Percentiles rank a stretch among this genome's conserved stretches.
Conservation (phyloP, 2,797 vertebrate genomes). For the Danio albolineatus region DNA sequence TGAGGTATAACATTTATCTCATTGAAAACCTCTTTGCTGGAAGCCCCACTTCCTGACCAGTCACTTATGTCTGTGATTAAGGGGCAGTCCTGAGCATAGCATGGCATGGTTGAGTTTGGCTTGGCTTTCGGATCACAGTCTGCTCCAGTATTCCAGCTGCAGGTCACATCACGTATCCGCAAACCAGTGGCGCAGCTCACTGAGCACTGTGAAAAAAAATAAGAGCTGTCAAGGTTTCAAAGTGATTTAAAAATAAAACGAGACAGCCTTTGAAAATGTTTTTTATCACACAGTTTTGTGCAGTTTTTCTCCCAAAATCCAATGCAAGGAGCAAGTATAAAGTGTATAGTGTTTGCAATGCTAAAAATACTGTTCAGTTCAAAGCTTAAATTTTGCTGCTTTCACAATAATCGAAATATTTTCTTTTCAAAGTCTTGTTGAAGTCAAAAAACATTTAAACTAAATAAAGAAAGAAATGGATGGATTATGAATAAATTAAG, state of each 20-base stretch:
- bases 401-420: too few relatives aligned
- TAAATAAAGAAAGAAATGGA: too few relatives aligned
- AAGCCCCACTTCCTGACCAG: conserved; percentile 91
- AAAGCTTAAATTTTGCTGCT: too few relatives aligned
- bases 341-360: neutral
- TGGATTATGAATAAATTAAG: too few relatives aligned
- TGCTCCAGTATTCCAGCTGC: conserved; percentile 76
- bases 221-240: conserved; percentile 14
- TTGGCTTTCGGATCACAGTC: conserved; percentile 79
- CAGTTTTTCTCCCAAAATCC: neutral
- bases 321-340: neutral
- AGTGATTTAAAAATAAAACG: neutral
- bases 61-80: conserved; percentile 69
- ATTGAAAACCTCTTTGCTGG: conserved; percentile 85
- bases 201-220: conserved; percentile 83
- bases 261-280: neutral
- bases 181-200: conserved; percentile 84
- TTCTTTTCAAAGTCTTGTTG: too few relatives aligned
- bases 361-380: neutral
- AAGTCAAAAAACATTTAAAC: too few relatives aligned
- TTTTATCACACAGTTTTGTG: neutral
- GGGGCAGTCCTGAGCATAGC: conserved; percentile 77
- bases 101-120: conserved; percentile 69
- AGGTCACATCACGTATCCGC: conserved; percentile 78
- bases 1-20: conserved; percentile 82